Percentiles rank a stretch among this genome's conserved stretches.
phyloP scores from a whole-genome alignment of 2,888 invertebrate species.

The Tryphoninae sp. region DNA sequence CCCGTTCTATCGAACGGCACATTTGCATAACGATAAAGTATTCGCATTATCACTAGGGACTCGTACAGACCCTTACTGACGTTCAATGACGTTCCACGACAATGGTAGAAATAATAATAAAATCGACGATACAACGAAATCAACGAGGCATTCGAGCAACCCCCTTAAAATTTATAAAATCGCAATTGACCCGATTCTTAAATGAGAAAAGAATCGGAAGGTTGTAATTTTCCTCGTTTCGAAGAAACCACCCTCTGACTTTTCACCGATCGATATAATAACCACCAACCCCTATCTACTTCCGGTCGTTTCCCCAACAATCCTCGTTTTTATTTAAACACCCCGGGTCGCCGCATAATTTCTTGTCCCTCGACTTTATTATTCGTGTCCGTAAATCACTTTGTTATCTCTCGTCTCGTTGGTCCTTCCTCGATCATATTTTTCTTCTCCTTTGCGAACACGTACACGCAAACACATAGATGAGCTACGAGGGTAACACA shows the following conservation, averaged over 20 bases:
- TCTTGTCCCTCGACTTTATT: constrained; percentile 31
- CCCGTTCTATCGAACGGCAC: neutral
- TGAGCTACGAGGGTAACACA: neutral
- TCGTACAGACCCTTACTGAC: neutral
- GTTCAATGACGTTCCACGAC: neutral
- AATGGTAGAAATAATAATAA: neutral
- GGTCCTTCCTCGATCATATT: constrained; percentile 9
- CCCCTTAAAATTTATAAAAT: too few relatives aligned
- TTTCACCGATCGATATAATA: constrained; percentile 10
- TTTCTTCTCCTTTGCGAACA: constrained; percentile 19
- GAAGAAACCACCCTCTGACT: neutral
- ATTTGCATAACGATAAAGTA: neutral
- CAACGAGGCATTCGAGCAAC: too few relatives aligned
- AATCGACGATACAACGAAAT: too few relatives aligned
- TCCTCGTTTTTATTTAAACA: constrained; percentile 37
- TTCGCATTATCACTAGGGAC: neutral
- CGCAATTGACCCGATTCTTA: too few relatives aligned
- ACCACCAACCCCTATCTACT: constrained; percentile 7
- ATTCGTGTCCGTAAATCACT: constrained; percentile 46
- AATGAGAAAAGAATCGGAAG: neutral
- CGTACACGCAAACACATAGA: constrained; percentile 4
- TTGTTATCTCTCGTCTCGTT: constrained; percentile 34
- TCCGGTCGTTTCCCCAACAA: constrained; percentile 22
- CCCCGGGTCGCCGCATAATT: constrained; percentile 39
- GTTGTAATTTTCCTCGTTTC: constrained; percentile 1